These are phyloP conservation scores for Lasioglossum pauxillum DNA, from an alignment of 2,888 invertebrate genomes.

Conservation along the genomic window DNA sequence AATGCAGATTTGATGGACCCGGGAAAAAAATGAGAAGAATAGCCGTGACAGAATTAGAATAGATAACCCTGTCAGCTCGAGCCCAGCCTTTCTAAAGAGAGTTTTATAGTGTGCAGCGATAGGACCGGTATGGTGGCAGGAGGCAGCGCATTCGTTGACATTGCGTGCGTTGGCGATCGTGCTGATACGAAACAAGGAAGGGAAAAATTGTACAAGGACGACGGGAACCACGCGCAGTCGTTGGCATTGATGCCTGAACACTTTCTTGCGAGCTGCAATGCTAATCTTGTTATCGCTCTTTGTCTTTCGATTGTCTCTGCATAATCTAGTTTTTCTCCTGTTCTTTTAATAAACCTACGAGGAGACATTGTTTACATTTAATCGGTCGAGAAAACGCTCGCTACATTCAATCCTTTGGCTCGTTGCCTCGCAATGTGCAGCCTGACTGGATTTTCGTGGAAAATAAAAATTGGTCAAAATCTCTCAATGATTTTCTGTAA, in stretches of 20 bases:
- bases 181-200: conserved; percentile 22
- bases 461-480: too few species aligned
- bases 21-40: neutral
- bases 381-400: too few species aligned
- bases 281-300: neutral
- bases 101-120: neutral
- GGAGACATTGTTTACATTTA: neutral
- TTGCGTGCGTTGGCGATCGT: conserved; percentile 43
- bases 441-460: too few species aligned
- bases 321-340: neutral
- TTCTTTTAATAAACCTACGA: neutral
- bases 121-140: neutral
- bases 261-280: conserved; percentile 25
- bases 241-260: conserved; percentile 54
- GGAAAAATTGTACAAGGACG: conserved; percentile 58
- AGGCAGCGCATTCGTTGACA: conserved; percentile 42
- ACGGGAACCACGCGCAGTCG: conserved; percentile 35
- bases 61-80: neutral
- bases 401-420: too few species aligned
- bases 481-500: too few species aligned
- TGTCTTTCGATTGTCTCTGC: neutral
- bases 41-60: neutral
- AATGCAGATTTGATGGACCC: too few species aligned
- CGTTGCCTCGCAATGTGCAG: too few species aligned
- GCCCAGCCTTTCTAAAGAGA: conserved; percentile 39